A percentile compares a stretch with the other conserved stretches of the same genome.
phyloP scores from a whole-genome alignment of 2,113 vertebrate genomes.

The Hydrolagus affinis region DNA sequence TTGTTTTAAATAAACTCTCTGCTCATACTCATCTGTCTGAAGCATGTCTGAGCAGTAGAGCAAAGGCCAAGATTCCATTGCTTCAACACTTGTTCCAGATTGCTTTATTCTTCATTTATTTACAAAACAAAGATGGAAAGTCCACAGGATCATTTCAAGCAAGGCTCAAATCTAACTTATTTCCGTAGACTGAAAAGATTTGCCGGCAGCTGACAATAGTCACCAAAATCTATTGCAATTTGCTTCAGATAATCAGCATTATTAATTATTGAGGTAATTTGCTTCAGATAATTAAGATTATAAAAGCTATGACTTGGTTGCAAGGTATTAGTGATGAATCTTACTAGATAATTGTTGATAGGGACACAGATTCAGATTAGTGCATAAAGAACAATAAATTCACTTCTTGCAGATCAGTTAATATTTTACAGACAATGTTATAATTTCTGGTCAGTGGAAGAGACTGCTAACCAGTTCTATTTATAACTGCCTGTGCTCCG shows the following conservation, averaged over 20 bases:
- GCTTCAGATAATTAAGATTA: no score
- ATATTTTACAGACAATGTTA: not conserved
- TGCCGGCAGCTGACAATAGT: not conserved
- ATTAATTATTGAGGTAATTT: no score
- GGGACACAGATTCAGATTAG: not conserved
- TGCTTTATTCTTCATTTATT: not conserved
- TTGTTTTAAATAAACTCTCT: constrained; percentile 30
- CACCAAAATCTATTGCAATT: no score
- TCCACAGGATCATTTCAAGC: not conserved
- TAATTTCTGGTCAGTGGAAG: not conserved
- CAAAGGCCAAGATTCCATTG: constrained; percentile 26
- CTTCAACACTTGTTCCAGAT: constrained; percentile 19
- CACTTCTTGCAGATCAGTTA: not conserved
- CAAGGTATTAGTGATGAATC: no score
- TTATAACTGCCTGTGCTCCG: not conserved
- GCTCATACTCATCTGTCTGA: constrained; percentile 29
- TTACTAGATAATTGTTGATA: not conserved
- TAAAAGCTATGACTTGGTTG: no score
- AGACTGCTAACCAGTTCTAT: not conserved
- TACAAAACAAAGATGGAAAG: not conserved
- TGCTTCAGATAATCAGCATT: no score
- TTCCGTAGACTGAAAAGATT: not conserved
- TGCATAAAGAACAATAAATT: not conserved
- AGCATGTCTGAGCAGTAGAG: not conserved
- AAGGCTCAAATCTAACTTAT: not conserved